Evolutionary conservation across 1,140 invertebrate species (phyloP).

Genomic region (Centruroides sculpturatus): DNA sequence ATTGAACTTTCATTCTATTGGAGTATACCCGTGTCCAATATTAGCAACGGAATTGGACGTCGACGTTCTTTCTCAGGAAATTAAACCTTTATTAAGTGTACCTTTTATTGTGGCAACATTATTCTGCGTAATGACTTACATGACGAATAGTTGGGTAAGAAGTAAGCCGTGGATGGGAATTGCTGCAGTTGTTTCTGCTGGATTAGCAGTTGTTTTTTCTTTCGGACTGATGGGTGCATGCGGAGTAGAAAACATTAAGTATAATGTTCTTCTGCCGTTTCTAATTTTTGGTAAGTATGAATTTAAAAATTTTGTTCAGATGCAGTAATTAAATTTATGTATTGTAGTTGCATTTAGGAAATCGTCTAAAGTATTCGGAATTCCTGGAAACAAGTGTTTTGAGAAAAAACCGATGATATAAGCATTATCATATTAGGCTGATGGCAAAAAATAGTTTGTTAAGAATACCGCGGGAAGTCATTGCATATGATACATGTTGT

Average conservation of each 20-base stretch:
- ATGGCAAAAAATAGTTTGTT: too few relatives aligned
- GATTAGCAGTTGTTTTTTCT: conserved; percentile 70
- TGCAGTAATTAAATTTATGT: too few relatives aligned
- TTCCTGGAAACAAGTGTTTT: too few relatives aligned
- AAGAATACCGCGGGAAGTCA: too few relatives aligned
- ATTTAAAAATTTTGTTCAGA: too few relatives aligned
- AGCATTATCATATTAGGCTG: too few relatives aligned
- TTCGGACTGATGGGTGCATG: conserved; percentile 80
- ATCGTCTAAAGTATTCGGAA: too few relatives aligned
- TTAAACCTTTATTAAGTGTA: conserved; percentile 71
- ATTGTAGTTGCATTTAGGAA: too few relatives aligned
- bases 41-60: conserved; percentile 71
- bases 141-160: conserved; percentile 68
- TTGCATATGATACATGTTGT: too few relatives aligned
- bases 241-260: conserved; percentile 83
- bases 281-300: conserved; percentile 73
- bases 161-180: conserved; percentile 81
- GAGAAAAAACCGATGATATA: too few relatives aligned
- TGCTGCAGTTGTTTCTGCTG: conserved; percentile 77
- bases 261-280: conserved; percentile 84
- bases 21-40: conserved; percentile 64
- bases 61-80: conserved; percentile 70
- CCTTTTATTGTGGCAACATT: conserved; percentile 51
- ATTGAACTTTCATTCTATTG: conserved; percentile 59
- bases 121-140: conserved; percentile 51